A percentile compares a stretch with the other conserved stretches of the same genome.
phyloP scores from a whole-genome alignment of 2,888 invertebrate genomes.

The Gisinianus flammeolus region DNA sequence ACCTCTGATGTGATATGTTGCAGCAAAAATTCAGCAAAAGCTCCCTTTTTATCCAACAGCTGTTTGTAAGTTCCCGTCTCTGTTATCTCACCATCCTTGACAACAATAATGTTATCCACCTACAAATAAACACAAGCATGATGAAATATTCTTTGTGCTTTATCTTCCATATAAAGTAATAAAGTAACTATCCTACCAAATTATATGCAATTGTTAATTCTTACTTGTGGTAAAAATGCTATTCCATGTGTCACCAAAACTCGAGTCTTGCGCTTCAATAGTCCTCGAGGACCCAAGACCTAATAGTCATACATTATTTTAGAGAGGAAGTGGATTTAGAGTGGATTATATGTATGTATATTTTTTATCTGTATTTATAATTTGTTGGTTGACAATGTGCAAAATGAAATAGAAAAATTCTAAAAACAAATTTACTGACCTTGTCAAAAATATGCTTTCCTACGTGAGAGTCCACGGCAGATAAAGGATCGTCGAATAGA shows the following conservation, averaged over 20 bases:
- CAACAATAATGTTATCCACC: slow-evolving; percentile 66
- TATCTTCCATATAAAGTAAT: too few species aligned
- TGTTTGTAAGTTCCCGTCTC: slow-evolving; percentile 59
- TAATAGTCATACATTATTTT: slow-evolving; percentile 59
- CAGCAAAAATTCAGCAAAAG: slow-evolving; percentile 78
- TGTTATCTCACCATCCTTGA: slow-evolving; percentile 63
- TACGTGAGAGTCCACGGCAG: slow-evolving; percentile 74
- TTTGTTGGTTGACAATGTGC: too few species aligned
- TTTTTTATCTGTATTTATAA: too few species aligned
- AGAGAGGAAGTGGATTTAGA: background rate
- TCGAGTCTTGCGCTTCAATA: slow-evolving; percentile 70
- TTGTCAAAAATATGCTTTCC: slow-evolving; percentile 97
- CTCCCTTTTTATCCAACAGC: slow-evolving; percentile 60
- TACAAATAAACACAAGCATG: too few species aligned
- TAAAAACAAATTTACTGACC: slow-evolving; percentile 66
- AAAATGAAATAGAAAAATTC: too few species aligned
- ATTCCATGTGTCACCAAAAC: slow-evolving; percentile 95
- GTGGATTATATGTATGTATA: too few species aligned
- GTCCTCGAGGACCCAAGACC: slow-evolving; percentile 65
- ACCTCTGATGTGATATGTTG: slow-evolving; percentile 64
- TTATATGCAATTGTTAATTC: slow-evolving; percentile 4
- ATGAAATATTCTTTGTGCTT: too few species aligned
- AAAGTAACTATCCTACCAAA: too few species aligned
- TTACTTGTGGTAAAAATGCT: slow-evolving; percentile 81
- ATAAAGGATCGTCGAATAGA: slow-evolving; percentile 68